Base-by-base conservation (phyloP, 2,113 vertebrate genomes). In the Lycaon pictus region DNA sequence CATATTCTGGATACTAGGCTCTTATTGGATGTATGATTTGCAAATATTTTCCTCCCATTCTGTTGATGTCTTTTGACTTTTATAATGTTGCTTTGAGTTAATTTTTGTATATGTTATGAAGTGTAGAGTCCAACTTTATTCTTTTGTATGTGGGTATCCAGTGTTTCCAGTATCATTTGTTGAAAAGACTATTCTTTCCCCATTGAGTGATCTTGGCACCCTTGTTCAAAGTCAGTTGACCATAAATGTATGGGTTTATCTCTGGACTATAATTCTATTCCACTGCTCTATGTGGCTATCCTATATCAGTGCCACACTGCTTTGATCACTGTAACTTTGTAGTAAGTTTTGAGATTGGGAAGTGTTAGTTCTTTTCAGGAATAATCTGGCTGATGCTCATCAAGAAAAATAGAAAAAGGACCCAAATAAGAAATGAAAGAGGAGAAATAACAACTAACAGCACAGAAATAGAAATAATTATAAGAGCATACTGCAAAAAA, bases 331-430 rank as follows among this genome's bases (percentile, higher is more conserved):
- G 16, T 87, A 58, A n/a, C 35, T 90, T 55, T 90, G 27, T 63
- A 79, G 29, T 83, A 87, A 51, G 58, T 93, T 88, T 95, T 93
- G 67, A 83, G 96, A 84, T 79, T 72, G 55, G 53, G 23, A 91
- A 71, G 7, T 93, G 12, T 65, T 86, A 71, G 23, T 88, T 69
- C 25, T 88, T 90, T 82, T 95, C 35, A 77, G 96, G 71, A 89
- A 85, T 89, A 5, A 88, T 69, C 94, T 92, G 58, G 53, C 20
- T 85, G 23, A 69, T 69, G 65, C 15, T 69, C 29, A 69, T n/a
- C 32, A 69, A 69, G 32, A n/a, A 69, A 69, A 69, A 69, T 69
- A 17, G 65, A 69, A 69, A 17, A n/a, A n/a, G 65, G 65, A 69
- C 32, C 13, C 65, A 69, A 69, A n/a, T 69, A 69, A 69, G 32